phyloP scores from a whole-genome alignment of 2,888 invertebrate species.

The Coelinius sp. region DNA sequence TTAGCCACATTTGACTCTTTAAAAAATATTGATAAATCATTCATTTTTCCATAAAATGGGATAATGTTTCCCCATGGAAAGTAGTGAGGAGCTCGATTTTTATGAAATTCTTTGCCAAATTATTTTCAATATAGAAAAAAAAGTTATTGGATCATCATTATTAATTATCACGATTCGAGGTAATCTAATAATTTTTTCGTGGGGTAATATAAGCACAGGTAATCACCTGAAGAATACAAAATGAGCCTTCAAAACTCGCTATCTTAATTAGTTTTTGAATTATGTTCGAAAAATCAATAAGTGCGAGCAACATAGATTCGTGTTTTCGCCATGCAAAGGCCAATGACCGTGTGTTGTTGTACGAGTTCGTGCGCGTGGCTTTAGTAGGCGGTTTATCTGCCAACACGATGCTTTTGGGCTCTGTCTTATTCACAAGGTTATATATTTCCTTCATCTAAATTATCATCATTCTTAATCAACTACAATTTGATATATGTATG shows the following conservation, averaged over 20 bases:
- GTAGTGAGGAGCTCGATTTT: no score
- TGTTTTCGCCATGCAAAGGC: not conserved
- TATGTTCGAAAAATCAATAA: no score
- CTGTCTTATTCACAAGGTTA: slow-evolving; percentile 1
- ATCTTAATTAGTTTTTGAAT: not conserved
- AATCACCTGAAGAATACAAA: not conserved
- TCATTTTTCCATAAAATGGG: no score
- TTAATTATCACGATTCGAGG: no score
- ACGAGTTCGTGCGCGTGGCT: not conserved
- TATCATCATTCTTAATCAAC: not conserved
- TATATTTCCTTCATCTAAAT: not conserved
- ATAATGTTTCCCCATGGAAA: no score
- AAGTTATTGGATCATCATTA: no score
- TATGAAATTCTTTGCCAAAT: no score
- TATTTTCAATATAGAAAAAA: no score
- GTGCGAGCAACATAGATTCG: not conserved
- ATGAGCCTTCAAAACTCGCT: not conserved
- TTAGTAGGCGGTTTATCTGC: not conserved
- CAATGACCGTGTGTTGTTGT: not conserved
- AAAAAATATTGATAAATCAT: no score
- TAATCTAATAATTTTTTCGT: no score
- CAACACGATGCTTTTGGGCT: not conserved
- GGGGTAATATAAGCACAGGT: no score
- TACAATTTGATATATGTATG: not conserved
- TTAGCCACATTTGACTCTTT: no score